Evolutionary conservation across 2,888 invertebrate genomes (phyloP).

Genomic region (Ischnura elegans): DNA sequence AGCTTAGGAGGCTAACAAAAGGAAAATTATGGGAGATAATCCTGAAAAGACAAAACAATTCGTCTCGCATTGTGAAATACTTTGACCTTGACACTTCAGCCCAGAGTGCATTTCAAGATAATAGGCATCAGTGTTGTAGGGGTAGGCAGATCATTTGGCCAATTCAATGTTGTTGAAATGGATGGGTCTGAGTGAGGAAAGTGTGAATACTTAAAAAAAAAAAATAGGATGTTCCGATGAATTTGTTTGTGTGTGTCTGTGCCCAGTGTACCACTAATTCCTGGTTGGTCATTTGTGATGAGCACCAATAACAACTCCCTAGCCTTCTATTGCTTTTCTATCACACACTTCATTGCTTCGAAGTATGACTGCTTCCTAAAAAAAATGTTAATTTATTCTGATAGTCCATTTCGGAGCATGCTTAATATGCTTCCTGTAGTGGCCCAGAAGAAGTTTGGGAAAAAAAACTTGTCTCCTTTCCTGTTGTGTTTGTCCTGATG

Average conservation of each 20-base stretch:
- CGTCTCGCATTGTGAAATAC: slow-evolving; percentile 58
- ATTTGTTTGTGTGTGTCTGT: slow-evolving; percentile 57
- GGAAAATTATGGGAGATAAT: slow-evolving; percentile 22
- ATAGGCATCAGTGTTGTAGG: slow-evolving; percentile 66
- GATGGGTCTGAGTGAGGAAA: slow-evolving; percentile 56
- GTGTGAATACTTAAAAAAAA: slow-evolving; percentile 28
- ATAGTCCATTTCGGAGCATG: slow-evolving; percentile 60
- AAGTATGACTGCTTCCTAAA: slow-evolving; percentile 54
- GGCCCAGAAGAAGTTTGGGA: slow-evolving; percentile 55
- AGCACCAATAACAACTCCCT: slow-evolving; percentile 65
- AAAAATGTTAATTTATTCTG: slow-evolving; percentile 53
- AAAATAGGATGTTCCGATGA: slow-evolving; percentile 36
- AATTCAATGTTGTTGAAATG: slow-evolving; percentile 66
- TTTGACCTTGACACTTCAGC: slow-evolving; percentile 53
- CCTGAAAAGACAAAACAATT: slow-evolving; percentile 37
- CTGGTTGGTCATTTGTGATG: slow-evolving; percentile 63
- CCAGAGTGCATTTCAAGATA: slow-evolving; percentile 63
- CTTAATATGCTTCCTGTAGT: slow-evolving; percentile 58
- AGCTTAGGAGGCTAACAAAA: not conserved
- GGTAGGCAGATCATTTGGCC: slow-evolving; percentile 65
- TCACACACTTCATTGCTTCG: slow-evolving; percentile 54
- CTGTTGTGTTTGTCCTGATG: slow-evolving; percentile 63
- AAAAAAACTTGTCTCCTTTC: slow-evolving; percentile 58
- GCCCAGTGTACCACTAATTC: slow-evolving; percentile 61
- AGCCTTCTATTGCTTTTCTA: slow-evolving; percentile 62